These are phyloP conservation scores for Helicorthomorpha holstii DNA, from an alignment of 1,140 invertebrate species.

Conservation along the genomic window DNA sequence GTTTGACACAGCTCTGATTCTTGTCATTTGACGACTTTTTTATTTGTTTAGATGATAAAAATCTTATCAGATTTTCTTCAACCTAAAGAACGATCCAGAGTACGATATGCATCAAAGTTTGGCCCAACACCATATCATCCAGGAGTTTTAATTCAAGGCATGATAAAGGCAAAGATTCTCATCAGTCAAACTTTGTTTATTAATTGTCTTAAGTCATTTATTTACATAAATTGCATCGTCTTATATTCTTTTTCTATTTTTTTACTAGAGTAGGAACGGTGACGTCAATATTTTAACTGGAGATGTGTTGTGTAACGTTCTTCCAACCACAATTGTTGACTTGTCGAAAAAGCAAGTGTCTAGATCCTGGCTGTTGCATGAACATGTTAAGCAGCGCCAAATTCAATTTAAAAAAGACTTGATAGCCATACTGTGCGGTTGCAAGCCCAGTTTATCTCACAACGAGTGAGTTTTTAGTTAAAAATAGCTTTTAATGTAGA, in stretches of 20 bases:
- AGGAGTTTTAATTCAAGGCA: constrained; percentile 1
- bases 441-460: not conserved
- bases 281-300: not conserved
- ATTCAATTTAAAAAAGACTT: not conserved
- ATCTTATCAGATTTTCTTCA: not conserved
- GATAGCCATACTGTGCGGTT: not conserved
- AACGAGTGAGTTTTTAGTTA: not conserved
- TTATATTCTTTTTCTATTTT: too few relatives aligned
- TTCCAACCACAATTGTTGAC: constrained; percentile 2
- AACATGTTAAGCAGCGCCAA: not conserved
- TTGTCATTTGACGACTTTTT: too few relatives aligned
- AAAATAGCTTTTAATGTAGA: not conserved
- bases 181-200: not conserved
- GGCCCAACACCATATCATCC: not conserved
- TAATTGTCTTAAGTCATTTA: too few relatives aligned
- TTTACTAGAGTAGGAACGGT: not conserved
- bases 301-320: not conserved
- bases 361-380: not conserved
- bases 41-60: not conserved
- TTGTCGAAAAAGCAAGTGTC: not conserved
- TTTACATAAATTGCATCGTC: not conserved
- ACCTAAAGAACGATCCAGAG: not conserved
- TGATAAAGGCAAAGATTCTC: not conserved
- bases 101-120: not conserved
- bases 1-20: too few relatives aligned